Evolutionary conservation across 2,113 vertebrate species (phyloP).

Genomic region (Otus sunia): DNA sequence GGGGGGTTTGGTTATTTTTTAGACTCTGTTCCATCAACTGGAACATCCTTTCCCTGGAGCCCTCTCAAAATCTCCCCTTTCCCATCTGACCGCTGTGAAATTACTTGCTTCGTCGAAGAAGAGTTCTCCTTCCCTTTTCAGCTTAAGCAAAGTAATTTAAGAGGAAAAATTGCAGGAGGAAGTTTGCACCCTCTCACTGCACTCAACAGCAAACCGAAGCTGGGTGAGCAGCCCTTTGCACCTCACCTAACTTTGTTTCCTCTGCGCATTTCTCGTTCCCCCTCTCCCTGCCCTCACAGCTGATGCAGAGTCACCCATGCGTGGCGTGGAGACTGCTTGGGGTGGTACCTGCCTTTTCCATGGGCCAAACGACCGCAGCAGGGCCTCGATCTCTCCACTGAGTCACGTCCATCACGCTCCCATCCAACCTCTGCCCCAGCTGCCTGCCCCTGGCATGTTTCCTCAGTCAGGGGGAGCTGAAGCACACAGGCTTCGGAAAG

Average conservation of each 20-base stretch:
- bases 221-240: background rate
- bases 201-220: background rate
- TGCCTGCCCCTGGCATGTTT: background rate
- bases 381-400: background rate
- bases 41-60: background rate
- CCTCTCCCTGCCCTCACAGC: background rate
- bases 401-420: background rate
- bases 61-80: background rate
- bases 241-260: background rate
- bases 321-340: background rate
- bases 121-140: background rate
- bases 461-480: accelerated
- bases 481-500: background rate
- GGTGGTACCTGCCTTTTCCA: background rate
- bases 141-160: background rate
- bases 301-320: background rate
- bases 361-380: accelerated
- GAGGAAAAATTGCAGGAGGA: conserved; percentile 1
- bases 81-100: background rate
- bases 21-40: background rate
- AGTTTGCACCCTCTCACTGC: background rate
- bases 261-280: background rate
- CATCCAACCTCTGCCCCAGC: background rate
- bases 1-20: background rate
- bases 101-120: background rate